Percentiles rank a stretch among this genome's conserved stretches.
These are phyloP conservation scores for Hapalemur alaotrensis DNA, from an alignment of 2,797 vertebrate genomes.

Conservation along the genomic window DNA sequence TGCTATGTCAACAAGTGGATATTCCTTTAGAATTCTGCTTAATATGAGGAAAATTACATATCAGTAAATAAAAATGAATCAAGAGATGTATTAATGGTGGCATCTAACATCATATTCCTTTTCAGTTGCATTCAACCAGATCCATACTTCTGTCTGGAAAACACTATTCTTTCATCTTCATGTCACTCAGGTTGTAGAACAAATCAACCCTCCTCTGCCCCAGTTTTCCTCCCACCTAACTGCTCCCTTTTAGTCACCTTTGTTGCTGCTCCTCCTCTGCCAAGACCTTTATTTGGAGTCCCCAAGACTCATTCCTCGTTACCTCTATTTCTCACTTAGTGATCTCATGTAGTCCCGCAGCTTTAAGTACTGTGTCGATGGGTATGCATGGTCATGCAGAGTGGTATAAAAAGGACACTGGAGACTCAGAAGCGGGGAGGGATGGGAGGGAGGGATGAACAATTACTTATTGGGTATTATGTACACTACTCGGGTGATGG, in stretches of 20 bases:
- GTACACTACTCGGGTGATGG: neutral
- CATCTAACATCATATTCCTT: neutral
- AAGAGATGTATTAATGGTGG: neutral
- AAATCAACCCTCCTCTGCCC: neutral
- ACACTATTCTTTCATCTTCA: neutral
- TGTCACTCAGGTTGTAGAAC: neutral
- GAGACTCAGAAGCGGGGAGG: neutral
- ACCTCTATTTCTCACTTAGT: neutral
- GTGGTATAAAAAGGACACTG: neutral
- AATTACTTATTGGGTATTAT: neutral
- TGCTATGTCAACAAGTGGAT: neutral
- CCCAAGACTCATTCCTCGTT: neutral
- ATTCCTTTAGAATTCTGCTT: slow-evolving; percentile 14
- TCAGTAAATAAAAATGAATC: neutral
- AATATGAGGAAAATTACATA: slow-evolving; percentile 18
- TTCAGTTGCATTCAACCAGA: neutral
- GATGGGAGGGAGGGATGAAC: neutral
- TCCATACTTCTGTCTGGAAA: neutral
- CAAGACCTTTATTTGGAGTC: neutral
- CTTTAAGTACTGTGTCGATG: neutral
- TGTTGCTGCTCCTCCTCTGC: neutral
- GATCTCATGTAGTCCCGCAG: neutral
- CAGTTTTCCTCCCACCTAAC: neutral
- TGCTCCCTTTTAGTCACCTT: neutral
- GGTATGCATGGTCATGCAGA: neutral